Conservation (phyloP, 2,888 invertebrate genomes). For the Lagria hirta region DNA sequence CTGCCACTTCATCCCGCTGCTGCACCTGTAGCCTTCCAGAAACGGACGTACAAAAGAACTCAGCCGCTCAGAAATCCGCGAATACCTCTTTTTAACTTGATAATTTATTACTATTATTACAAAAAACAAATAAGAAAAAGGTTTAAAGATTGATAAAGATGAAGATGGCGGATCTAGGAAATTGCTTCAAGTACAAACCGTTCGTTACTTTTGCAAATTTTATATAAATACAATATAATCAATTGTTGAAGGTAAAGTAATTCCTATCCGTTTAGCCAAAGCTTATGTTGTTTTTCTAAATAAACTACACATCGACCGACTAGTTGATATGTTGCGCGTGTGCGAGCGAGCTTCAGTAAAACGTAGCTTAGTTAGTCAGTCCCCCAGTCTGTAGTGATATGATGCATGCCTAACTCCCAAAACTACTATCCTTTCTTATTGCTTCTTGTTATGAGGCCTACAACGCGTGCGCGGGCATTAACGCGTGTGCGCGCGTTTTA, state of each 20-base stretch:
- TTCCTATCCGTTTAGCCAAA: slow-evolving; percentile 48
- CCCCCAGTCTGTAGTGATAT: slow-evolving; percentile 32
- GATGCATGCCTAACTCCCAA: slow-evolving; percentile 40
- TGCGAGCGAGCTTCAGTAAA: slow-evolving; percentile 46
- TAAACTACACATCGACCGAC: slow-evolving; percentile 46
- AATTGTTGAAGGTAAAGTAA: slow-evolving; percentile 53
- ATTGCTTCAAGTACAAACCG: slow-evolving; percentile 72
- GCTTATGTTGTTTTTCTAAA: slow-evolving; percentile 29
- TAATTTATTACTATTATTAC: too few species aligned
- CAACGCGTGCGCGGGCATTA: too few species aligned
- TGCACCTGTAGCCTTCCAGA: slow-evolving; percentile 47
- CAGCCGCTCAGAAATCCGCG: slow-evolving; percentile 44
- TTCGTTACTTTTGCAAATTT: slow-evolving; percentile 75
- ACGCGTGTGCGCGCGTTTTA: too few species aligned
- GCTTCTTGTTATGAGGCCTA: slow-evolving; percentile 48
- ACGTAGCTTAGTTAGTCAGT: slow-evolving; percentile 33
- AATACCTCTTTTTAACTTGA: slow-evolving; percentile 41
- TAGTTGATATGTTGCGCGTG: slow-evolving; percentile 47
- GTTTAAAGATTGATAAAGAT: slow-evolving; percentile 35
- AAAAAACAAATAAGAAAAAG: slow-evolving; percentile 13
- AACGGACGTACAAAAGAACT: slow-evolving; percentile 50
- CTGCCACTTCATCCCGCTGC: slow-evolving; percentile 46
- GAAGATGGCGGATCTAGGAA: slow-evolving; percentile 53
- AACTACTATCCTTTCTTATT: slow-evolving; percentile 14
- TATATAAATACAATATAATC: slow-evolving; percentile 58